Evolutionary conservation across 2,113 vertebrate species (phyloP), one percentile per base, ranked within the genome.

Genomic region (Clupea harengus): DNA sequence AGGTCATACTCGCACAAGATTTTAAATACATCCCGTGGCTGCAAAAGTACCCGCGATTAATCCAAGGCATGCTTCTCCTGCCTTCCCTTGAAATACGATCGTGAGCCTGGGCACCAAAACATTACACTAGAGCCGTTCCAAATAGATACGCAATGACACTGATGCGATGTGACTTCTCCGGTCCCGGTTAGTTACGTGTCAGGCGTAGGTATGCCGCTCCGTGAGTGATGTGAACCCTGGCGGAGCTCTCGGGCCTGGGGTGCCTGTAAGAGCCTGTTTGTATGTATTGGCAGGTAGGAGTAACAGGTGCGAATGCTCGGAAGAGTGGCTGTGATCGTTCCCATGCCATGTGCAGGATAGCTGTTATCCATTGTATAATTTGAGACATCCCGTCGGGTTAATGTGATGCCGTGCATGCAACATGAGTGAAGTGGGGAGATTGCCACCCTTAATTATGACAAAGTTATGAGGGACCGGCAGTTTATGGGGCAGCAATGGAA

Each of bases 271-370:
- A 81, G 39, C 10, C 47, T 85, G 67, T 88, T 89, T 85, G 87
- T 87, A 86, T 91, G 85, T 94, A 93, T 92, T 93, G 83, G 80
- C 45, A 88, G 83, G 85, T 89, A 84, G 87, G 88, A 84, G 89
- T 80, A 90, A 94, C 95, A 95, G 95, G 94, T 96, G 94, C 94
- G 92, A 81, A 83, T 75, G 60, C 39, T 88, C 83, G 84, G 88
- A 90, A 90, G 88, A 85, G 85, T 10, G 83, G 86, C 45, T 91
- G 90, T 89, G 90, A 90, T 86, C 89, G 84, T 72, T 86, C 84
- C 82, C 88, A 84, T 87, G 81, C 52, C 85, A 78, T 88, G 85
- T 85, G 78, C 80, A 84, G 84, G 83, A 89, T 89, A 87, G 87
- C 64, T 90, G 89, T 87, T 89, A 90, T 89, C 87, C 85, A 83